Evolutionary conservation across 1,140 invertebrate genomes (phyloP).

Genomic region (Thaumetopoea pityocampa): DNA sequence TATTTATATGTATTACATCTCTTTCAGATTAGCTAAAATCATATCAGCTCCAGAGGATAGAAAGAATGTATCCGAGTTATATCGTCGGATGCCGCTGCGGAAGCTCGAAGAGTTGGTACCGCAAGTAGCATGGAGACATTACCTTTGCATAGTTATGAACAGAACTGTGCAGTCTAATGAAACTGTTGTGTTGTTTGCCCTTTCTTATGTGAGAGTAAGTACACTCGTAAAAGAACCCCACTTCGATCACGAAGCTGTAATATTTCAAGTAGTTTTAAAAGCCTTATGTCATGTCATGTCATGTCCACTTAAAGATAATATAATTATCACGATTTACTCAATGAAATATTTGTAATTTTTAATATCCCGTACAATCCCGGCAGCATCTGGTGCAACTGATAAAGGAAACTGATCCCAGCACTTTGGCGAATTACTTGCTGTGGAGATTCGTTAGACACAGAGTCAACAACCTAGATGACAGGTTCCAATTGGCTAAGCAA

Average conservation of each 20-base stretch:
- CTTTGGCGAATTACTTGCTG: conserved; percentile 86
- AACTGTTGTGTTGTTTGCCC: conserved; percentile 84
- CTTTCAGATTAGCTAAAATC: conserved; percentile 79
- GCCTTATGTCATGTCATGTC: not conserved
- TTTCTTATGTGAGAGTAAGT: conserved; percentile 79
- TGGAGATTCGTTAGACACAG: conserved; percentile 93
- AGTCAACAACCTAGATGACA: conserved; percentile 89
- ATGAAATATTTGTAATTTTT: too few relatives aligned
- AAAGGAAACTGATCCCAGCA: conserved; percentile 54
- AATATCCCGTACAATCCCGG: conserved; percentile 28
- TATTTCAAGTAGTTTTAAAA: too few relatives aligned
- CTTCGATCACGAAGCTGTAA: too few relatives aligned
- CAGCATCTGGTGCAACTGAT: conserved; percentile 73
- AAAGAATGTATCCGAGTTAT: conserved; percentile 87
- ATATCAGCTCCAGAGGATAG: conserved; percentile 88
- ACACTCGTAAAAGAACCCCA: not conserved
- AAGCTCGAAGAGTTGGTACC: conserved; percentile 83
- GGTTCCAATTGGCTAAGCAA: conserved; percentile 83
- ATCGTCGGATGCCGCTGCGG: conserved; percentile 85
- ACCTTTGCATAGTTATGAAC: conserved; percentile 83
- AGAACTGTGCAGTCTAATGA: conserved; percentile 78
- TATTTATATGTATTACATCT: too few relatives aligned
- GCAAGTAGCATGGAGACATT: conserved; percentile 86
- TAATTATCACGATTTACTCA: not conserved
- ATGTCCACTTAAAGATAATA: not conserved